A percentile compares a stretch with the other conserved stretches of the same genome.
These are phyloP conservation scores for Zeugodacus cucurbitae DNA, from an alignment of 1,140 invertebrate species.

Conservation along the genomic window DNA sequence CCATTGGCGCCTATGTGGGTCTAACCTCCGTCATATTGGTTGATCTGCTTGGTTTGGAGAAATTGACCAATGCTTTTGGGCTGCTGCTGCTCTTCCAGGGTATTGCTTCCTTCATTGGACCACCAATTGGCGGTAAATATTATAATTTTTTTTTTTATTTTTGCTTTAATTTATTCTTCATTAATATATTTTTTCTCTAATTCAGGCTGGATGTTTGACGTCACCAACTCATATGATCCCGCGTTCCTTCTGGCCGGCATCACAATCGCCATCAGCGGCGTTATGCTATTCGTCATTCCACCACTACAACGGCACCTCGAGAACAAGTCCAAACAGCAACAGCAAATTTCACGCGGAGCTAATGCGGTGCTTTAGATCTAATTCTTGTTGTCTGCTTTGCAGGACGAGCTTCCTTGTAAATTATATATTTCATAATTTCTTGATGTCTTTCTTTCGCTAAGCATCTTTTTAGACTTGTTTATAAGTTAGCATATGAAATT, in stretches of 20 bases:
- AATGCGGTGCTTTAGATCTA: conserved; percentile 34
- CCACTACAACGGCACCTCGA: conserved; percentile 72
- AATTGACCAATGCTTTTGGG: conserved; percentile 93
- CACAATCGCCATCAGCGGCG: conserved; percentile 86
- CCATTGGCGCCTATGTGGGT: conserved; percentile 92
- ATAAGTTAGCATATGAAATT: background rate
- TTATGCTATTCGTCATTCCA: conserved; percentile 90
- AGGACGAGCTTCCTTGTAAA: background rate
- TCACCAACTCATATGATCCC: conserved; percentile 79
- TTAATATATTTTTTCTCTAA: conserved; percentile 42
- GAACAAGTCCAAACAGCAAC: conserved; percentile 42
- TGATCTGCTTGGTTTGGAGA: conserved; percentile 86
- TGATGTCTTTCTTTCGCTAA: background rate
- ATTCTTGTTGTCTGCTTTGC: background rate
- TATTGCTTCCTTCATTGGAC: conserved; percentile 87
- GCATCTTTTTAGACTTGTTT: background rate
- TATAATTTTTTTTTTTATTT: background rate
- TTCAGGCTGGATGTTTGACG: conserved; percentile 84
- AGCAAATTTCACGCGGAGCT: conserved; percentile 54
- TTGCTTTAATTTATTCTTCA: background rate
- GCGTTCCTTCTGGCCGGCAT: conserved; percentile 86
- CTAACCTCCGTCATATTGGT: conserved; percentile 91
- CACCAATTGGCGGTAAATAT: conserved; percentile 84
- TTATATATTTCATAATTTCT: background rate
- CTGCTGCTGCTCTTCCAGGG: conserved; percentile 91